Evolutionary conservation across 1,140 invertebrate species (phyloP), one percentile per base, ranked within the genome.

Genomic region (Caerostris extrusa): DNA sequence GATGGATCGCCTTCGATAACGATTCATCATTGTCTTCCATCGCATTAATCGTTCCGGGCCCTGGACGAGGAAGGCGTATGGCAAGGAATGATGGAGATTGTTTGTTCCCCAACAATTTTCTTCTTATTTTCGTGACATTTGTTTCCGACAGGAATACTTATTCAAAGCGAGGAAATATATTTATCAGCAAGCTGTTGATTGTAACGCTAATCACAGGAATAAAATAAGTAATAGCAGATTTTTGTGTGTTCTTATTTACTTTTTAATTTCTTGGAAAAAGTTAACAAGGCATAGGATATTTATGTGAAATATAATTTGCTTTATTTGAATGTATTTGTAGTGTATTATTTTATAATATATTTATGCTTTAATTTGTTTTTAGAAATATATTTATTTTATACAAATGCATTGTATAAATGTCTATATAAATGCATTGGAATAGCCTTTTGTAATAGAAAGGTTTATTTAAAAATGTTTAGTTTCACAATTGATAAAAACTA

Each of bases 11-110:
- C 19, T 57, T 90, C 67, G 61, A 90, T 90, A 90, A 57, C 88
- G 88, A 90, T 90, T 90, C 64, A 90, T 90, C 88, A 90, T 90
- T 90, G 88, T 90, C 88, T 90, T 34, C 55, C 34, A 71, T 53
- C 60, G 64, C 58, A 90, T 90, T 90, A 90, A 90, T 90, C 88
- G 64, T 71, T 90, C 14, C 56, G 71, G 17, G 58, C 85, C 12
- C 64, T 8, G 19, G 56, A 90, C 88, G 19, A 90, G 53, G 8
- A 69, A 56, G 6, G 50, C 50, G 67, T 71, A 56, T 57, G 67
- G 57, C 56, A 87, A 87, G 50, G 53, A 34, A 90, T 90, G 88
- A 90, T 90, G 19, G 88, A 90, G 53, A 90, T 58, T 90, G 88
- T 90, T 90, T 90, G 71, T 90, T 90, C 53, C 10, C 64, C 5